These are phyloP conservation scores for Ichneumon xanthorius DNA, from an alignment of 2,888 invertebrate genomes.

Conservation along the genomic window DNA sequence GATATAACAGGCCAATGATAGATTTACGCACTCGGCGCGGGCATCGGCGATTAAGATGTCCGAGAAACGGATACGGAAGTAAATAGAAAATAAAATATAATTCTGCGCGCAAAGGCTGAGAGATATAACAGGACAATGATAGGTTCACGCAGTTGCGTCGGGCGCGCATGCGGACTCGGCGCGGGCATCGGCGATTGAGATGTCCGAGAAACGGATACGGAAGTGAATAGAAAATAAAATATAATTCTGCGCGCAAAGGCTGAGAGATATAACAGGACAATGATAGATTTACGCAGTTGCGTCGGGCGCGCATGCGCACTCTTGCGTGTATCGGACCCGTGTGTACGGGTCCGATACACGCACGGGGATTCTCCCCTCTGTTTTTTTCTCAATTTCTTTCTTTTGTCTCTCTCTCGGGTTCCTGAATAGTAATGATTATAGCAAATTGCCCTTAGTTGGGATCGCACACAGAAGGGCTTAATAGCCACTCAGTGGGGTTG, in stretches of 20 bases:
- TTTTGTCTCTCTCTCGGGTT: slow-evolving; percentile 74
- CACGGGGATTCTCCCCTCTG: slow-evolving; percentile 44
- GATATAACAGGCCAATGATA: too few relatives aligned
- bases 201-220: too few relatives aligned
- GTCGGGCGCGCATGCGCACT: slow-evolving; percentile 27
- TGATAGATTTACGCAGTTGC: slow-evolving; percentile 39
- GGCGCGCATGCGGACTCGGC: slow-evolving; percentile 23
- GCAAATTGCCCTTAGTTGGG: slow-evolving; percentile 81
- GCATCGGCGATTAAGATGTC: too few relatives aligned
- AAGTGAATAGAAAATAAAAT: neutral
- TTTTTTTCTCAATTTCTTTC: slow-evolving; percentile 58
- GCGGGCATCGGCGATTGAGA: too few relatives aligned
- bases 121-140: too few relatives aligned
- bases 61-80: too few relatives aligned
- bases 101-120: too few relatives aligned
- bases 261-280: neutral
- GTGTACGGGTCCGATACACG: slow-evolving; percentile 2
- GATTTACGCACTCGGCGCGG: too few relatives aligned
- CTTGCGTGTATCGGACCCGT: neutral
- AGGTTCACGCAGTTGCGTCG: slow-evolving; percentile 52
- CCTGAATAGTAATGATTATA: slow-evolving; percentile 83
- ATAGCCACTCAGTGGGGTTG: slow-evolving; percentile 83
- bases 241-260: too few relatives aligned
- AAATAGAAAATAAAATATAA: too few relatives aligned
- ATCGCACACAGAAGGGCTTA: slow-evolving; percentile 73